A percentile compares a stretch with the other conserved stretches of the same genome.
phyloP scores from a whole-genome alignment of 37 sponge, comb jelly and placozoan species.

The Chondrosia reniformis region DNA sequence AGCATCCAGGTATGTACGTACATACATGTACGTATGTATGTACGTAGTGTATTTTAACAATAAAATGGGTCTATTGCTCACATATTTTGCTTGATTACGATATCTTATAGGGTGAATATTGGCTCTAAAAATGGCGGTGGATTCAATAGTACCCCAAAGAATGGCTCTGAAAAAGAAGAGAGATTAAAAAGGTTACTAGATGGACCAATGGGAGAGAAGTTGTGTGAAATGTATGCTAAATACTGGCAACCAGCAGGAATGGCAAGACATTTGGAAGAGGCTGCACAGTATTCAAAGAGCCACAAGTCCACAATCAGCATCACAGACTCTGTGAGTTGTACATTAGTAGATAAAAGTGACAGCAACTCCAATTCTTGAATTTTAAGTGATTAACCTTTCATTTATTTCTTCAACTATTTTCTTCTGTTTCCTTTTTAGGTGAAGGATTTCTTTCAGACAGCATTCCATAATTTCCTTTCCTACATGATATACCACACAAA shows the following conservation, averaged over 20 bases:
- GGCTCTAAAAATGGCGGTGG: not conserved
- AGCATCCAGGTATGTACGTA: not conserved
- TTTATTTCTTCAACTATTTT: too few relatives aligned
- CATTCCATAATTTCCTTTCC: slow-evolving; percentile 79
- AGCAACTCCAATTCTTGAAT: too few relatives aligned
- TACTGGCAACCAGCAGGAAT: slow-evolving; percentile 72
- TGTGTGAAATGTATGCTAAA: slow-evolving; percentile 57
- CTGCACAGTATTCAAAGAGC: slow-evolving; percentile 49
- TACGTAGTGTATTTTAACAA: too few relatives aligned
- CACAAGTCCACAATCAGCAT: slow-evolving; percentile 70
- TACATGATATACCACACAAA: slow-evolving; percentile 75
- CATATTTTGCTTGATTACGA: too few relatives aligned
- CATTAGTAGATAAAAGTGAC: too few relatives aligned
- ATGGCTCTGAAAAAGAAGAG: not conserved
- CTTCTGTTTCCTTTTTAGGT: slow-evolving; percentile 4
- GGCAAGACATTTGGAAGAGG: slow-evolving; percentile 60
- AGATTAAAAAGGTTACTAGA: not conserved
- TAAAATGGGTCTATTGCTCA: too few relatives aligned
- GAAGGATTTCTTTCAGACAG: slow-evolving; percentile 27
- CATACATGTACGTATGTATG: too few relatives aligned
- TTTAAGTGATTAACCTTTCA: too few relatives aligned
- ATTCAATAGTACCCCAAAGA: slow-evolving; percentile 6
- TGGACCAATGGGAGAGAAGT: slow-evolving; percentile 44
- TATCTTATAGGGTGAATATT: not conserved
- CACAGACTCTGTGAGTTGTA: slow-evolving; percentile 61